phyloP scores from a whole-genome alignment of 2,797 vertebrate species.

The Phrynocephalus vlangalii region DNA sequence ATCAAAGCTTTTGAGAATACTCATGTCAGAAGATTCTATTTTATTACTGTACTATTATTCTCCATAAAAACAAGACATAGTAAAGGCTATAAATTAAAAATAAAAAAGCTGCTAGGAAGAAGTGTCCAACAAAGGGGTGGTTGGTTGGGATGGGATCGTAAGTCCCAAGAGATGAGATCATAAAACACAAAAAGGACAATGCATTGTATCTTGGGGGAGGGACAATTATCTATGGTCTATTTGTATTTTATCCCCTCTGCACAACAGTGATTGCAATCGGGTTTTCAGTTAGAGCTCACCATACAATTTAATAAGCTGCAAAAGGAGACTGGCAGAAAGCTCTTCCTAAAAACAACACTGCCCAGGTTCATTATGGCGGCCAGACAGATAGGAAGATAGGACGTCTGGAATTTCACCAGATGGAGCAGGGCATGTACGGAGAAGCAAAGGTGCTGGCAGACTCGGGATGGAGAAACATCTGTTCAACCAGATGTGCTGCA shows the following conservation, averaged over 20 bases:
- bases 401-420: neutral
- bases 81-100: constrained; percentile 81
- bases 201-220: neutral
- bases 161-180: neutral
- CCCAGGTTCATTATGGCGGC: neutral
- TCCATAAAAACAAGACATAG: constrained; percentile 39
- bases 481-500: neutral
- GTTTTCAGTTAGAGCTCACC: neutral
- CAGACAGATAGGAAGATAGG: neutral
- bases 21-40: constrained; percentile 5
- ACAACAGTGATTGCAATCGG: neutral
- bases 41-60: constrained; percentile 34
- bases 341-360: neutral
- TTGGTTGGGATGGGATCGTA: neutral
- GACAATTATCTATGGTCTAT: neutral
- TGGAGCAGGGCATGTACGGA: neutral
- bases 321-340: too few relatives aligned
- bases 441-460: neutral
- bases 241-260: neutral
- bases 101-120: constrained; percentile 25
- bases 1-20: constrained; percentile 14
- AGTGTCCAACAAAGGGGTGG: neutral
- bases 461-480: neutral
- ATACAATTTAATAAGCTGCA: neutral
- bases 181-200: neutral